phyloP scores from a whole-genome alignment of 2,888 invertebrate genomes.

The Clusia tigrina region DNA sequence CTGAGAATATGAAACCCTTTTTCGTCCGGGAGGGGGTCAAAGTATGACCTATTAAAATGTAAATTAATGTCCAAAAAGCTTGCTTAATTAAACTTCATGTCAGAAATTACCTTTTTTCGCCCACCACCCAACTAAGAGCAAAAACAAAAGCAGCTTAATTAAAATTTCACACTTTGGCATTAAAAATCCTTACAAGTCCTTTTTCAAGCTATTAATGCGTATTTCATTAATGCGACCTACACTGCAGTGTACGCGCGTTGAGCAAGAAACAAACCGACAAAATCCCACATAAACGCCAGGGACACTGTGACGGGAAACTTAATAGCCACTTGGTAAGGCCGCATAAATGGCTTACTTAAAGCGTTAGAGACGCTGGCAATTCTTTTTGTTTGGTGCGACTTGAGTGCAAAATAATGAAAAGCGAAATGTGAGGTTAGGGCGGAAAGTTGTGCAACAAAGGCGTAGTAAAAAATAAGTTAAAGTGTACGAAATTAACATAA shows the following conservation, averaged over 20 bases:
- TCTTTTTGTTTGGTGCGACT: too few species aligned
- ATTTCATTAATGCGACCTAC: neutral
- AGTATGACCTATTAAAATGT: slow-evolving; percentile 1
- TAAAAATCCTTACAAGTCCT: neutral
- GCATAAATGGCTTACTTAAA: neutral
- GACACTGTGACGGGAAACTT: neutral
- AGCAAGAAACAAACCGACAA: too few species aligned
- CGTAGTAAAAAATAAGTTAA: too few species aligned
- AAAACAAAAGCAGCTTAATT: slow-evolving; percentile 1
- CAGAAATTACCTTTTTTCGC: neutral
- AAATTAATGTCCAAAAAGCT: slow-evolving; percentile 1
- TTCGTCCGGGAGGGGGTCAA: too few species aligned
- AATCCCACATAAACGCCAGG: neutral
- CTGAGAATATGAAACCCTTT: neutral
- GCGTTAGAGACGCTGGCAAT: slow-evolving; percentile 2
- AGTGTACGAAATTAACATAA: too few species aligned
- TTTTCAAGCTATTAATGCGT: neutral
- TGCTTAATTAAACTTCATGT: neutral
- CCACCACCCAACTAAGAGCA: neutral
- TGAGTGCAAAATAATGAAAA: neutral
- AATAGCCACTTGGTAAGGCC: slow-evolving; percentile 4
- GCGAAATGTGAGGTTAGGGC: too few species aligned
- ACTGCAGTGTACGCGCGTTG: too few species aligned
- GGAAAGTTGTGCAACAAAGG: too few species aligned
- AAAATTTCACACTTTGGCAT: slow-evolving; percentile 5